phyloP scores from a whole-genome alignment of 2,113 vertebrate species.

The Zeus faber region DNA sequence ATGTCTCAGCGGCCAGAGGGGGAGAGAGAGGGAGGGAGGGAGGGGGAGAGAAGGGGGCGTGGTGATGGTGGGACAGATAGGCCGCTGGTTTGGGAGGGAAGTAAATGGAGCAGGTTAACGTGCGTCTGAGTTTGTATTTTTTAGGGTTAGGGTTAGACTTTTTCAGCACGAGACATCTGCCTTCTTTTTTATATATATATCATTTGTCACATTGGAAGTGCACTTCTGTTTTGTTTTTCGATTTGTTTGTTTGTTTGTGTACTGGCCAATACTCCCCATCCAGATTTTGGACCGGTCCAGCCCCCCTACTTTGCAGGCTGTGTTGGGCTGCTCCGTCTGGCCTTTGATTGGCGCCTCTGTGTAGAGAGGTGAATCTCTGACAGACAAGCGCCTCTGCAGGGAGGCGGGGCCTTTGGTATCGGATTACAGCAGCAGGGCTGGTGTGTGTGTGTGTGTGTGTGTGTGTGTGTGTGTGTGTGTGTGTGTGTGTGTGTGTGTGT shows the following conservation, averaged over 20 bases:
- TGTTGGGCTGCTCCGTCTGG: constrained; percentile 21
- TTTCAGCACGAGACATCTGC: no score
- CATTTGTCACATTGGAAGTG: neutral
- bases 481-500: neutral
- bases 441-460: constrained; percentile 32
- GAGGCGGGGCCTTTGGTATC: constrained; percentile 62
- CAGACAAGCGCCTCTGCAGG: constrained; percentile 54
- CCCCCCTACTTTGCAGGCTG: neutral
- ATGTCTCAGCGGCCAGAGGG: constrained; percentile 63
- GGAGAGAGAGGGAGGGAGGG: constrained; percentile 3
- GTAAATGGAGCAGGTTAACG: constrained; percentile 47
- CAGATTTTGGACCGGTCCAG: neutral
- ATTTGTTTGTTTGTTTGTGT: neutral
- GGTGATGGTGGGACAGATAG: neutral
- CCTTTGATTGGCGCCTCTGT: constrained; percentile 48
- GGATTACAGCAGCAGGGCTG: constrained; percentile 68
- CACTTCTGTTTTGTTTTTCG: neutral
- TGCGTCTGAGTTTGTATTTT: constrained; percentile 46
- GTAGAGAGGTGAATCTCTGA: constrained; percentile 51
- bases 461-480: constrained; percentile 6
- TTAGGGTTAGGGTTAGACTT: constrained; percentile 19
- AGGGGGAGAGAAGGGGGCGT: neutral
- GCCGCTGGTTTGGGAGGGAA: constrained; percentile 32
- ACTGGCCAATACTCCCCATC: neutral
- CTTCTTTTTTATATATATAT: no score